These are phyloP conservation scores for Rugalucina vietnamica DNA, from an alignment of 2,888 invertebrate genomes.

Conservation along the genomic window DNA sequence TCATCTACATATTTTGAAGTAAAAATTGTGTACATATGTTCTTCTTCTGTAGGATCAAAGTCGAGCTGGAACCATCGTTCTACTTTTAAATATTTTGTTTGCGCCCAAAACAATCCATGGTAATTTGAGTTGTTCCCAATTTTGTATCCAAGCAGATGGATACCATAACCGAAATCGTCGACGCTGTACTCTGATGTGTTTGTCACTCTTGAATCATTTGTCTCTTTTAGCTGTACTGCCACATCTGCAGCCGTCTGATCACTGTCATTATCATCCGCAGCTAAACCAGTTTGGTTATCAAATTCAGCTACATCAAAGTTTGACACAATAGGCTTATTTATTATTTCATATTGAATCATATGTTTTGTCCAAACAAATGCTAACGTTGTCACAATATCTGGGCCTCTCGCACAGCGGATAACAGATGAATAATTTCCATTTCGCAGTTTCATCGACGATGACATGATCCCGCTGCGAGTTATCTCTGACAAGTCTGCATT, in stretches of 20 bases:
- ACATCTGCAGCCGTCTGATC: neutral
- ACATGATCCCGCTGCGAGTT: slow-evolving; percentile 35
- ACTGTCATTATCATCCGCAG: neutral
- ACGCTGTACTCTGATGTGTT: neutral
- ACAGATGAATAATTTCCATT: slow-evolving; percentile 45
- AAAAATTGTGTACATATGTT: slow-evolving; percentile 35
- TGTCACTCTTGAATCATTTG: neutral
- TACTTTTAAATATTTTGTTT: slow-evolving; percentile 33
- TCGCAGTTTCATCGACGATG: slow-evolving; percentile 13
- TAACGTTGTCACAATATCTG: slow-evolving; percentile 40
- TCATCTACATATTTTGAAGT: slow-evolving; percentile 27
- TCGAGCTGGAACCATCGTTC: slow-evolving; percentile 47
- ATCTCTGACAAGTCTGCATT: slow-evolving; percentile 43
- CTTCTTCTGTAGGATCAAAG: slow-evolving; percentile 26
- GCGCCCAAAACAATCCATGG: slow-evolving; percentile 53
- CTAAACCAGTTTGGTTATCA: slow-evolving; percentile 44
- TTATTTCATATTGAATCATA: slow-evolving; percentile 39
- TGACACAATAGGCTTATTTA: slow-evolving; percentile 43
- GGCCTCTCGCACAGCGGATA: slow-evolving; percentile 26
- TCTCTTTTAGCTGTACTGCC: no score
- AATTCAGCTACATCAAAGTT: slow-evolving; percentile 40
- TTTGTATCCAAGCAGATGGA: slow-evolving; percentile 56
- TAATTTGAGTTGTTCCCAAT: slow-evolving; percentile 30
- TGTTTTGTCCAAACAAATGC: slow-evolving; percentile 36
- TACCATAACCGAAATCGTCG: slow-evolving; percentile 49